Evolutionary conservation across 37 sponge, comb jelly and placozoan species (phyloP).

Genomic region (Mnemiopsis leidyi): DNA sequence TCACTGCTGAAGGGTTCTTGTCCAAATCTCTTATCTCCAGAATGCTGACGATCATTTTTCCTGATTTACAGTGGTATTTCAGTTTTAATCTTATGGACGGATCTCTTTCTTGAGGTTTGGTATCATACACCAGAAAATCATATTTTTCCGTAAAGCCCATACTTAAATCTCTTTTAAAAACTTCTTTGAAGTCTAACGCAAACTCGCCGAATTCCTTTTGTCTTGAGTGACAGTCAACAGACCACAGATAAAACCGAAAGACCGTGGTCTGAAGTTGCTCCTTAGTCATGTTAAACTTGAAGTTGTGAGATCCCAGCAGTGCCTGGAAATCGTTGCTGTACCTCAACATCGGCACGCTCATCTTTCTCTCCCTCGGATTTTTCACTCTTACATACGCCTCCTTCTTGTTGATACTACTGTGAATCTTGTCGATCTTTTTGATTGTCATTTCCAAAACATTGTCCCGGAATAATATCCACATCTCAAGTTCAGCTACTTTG

Average conservation of each 20-base stretch:
- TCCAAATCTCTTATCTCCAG: neutral
- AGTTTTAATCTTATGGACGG: neutral
- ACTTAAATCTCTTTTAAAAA: neutral
- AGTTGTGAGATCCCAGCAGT: neutral
- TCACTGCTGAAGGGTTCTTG: neutral
- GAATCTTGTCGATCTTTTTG: constrained; percentile 9
- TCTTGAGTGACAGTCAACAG: neutral
- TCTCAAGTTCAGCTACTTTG: neutral
- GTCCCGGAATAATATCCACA: neutral
- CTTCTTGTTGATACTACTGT: neutral
- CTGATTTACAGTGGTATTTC: constrained; percentile 1
- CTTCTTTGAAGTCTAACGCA: constrained; percentile 6
- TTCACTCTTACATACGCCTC: neutral
- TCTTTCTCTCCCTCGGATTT: neutral
- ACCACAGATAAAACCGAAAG: constrained; percentile 47
- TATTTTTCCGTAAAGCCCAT: neutral
- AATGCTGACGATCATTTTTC: neutral
- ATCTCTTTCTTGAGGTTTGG: neutral
- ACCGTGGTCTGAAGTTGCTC: neutral
- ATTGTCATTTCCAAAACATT: neutral
- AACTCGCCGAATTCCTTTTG: constrained; percentile 17
- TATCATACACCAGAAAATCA: constrained; percentile 15
- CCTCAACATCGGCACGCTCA: neutral
- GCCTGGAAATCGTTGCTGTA: neutral
- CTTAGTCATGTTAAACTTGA: neutral